Base-by-base conservation (phyloP, 1,140 invertebrate genomes). In the Drosophila quadrilineata region DNA sequence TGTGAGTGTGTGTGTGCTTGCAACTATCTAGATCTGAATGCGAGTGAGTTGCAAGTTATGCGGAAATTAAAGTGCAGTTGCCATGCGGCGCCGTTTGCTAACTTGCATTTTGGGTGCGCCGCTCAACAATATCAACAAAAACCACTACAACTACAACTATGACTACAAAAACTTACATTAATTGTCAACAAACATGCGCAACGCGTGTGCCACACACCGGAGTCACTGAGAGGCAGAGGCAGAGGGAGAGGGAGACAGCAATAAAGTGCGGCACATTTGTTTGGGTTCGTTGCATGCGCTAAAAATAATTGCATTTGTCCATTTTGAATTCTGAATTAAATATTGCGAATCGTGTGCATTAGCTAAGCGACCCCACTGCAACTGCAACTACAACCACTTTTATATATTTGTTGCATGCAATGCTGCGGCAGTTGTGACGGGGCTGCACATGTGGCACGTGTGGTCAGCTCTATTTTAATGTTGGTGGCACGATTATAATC, bases 121-220 rank as follows among this genome's bases (percentile, higher is more conserved):
- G 43, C 43, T 43, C 69, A 72, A 46, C 35, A 59, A 33, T 26
- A 38, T 21, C 38, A 38, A 31, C 36, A 36, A 24, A 40, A 33
- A 17, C 38, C 12, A 49, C n/a, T 12, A 26, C 31, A 53, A 22
- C 33, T 33, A 22, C 22, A 36, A 24, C 50, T 26, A 16, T 45
- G 21, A 9, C 38, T 45, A 64, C 46, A 56, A 33, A 45, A 76
- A 63, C 50, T 52, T 36, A 54, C 71, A 82, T 82, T 75, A 80
- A 80, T 80, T 80, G 75, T 82, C 76, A 82, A 75, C 76, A 71
- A 75, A 71, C 76, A 75, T 80, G 71, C 60, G 52, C 65, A 69
- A 73, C 58, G 60, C 66, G 60, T 75, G 67, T 48, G 29, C 43
- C 40, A 41, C 28, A 60, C n/a, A n/a, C n/a, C n/a, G n/a, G n/a